Evolutionary conservation across 2,113 vertebrate species (phyloP).

Genomic region (Oryzias melastigma): DNA sequence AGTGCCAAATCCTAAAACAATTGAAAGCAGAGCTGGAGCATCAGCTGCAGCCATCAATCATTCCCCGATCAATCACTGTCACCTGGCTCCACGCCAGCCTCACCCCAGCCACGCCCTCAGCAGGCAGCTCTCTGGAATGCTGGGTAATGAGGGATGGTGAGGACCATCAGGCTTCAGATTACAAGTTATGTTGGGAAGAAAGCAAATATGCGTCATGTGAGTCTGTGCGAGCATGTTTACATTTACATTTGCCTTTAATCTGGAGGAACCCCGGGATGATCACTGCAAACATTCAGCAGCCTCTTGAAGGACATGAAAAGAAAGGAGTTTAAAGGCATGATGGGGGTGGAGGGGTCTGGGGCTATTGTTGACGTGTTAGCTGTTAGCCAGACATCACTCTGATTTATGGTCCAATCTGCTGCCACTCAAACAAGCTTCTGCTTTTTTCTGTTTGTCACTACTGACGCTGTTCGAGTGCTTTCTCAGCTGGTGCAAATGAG

Average conservation of each 20-base stretch:
- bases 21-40: slow-evolving; percentile 71
- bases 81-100: slow-evolving; percentile 46
- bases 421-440: slow-evolving; percentile 11
- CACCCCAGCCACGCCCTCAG: slow-evolving; percentile 60
- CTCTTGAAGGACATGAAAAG: slow-evolving; percentile 31
- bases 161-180: slow-evolving; percentile 57
- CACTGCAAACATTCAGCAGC: slow-evolving; percentile 32
- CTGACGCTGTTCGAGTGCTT: too few relatives aligned
- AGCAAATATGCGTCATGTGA: slow-evolving; percentile 49
- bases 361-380: slow-evolving; percentile 35
- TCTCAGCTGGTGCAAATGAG: too few relatives aligned
- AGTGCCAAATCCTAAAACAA: slow-evolving; percentile 71
- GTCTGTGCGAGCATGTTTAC: slow-evolving; percentile 51
- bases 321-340: slow-evolving; percentile 22
- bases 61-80: slow-evolving; percentile 74
- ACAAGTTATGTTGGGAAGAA: slow-evolving; percentile 67
- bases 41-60: slow-evolving; percentile 80
- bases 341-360: slow-evolving; percentile 12
- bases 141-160: slow-evolving; percentile 70
- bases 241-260: slow-evolving; percentile 54
- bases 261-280: slow-evolving; percentile 24
- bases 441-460: not conserved
- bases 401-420: slow-evolving; percentile 13
- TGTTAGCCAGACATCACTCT: slow-evolving; percentile 18
- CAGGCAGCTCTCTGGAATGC: slow-evolving; percentile 65